Percentiles rank a stretch among this genome's conserved stretches.
These are phyloP conservation scores for Athripsodes cinereus DNA, from an alignment of 2,888 invertebrate genomes.

Conservation along the genomic window DNA sequence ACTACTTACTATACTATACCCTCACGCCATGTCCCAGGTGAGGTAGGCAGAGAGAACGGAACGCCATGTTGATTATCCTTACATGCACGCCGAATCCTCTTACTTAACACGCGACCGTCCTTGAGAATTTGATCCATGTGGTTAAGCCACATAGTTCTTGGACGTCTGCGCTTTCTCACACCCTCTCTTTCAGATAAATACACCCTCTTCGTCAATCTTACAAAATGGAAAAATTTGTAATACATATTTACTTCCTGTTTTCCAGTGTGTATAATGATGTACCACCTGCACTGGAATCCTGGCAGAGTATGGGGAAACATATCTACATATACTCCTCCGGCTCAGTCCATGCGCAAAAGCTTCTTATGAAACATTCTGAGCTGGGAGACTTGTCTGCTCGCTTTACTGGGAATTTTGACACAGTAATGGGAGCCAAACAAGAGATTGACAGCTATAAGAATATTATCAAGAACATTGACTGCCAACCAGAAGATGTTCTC, in stretches of 20 bases:
- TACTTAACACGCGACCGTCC: too few species aligned
- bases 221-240: background rate
- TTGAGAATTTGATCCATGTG: too few species aligned
- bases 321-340: constrained; percentile 91
- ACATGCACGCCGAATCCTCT: too few species aligned
- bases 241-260: background rate
- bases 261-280: constrained; percentile 84
- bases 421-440: constrained; percentile 74
- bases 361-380: constrained; percentile 71
- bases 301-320: constrained; percentile 61
- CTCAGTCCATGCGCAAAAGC: constrained; percentile 82
- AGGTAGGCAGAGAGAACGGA: too few species aligned
- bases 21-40: too few species aligned
- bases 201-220: too few species aligned
- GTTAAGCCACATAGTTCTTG: too few species aligned
- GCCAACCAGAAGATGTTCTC: constrained; percentile 61
- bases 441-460: constrained; percentile 71
- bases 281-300: constrained; percentile 61
- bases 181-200: too few species aligned
- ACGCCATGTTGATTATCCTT: too few species aligned
- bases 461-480: constrained; percentile 63
- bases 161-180: too few species aligned
- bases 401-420: constrained; percentile 81
- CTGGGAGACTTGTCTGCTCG: constrained; percentile 70
- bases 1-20: too few species aligned